Evolutionary conservation across 2,797 vertebrate species (phyloP).

Genomic region (Sebastes umbrosus): DNA sequence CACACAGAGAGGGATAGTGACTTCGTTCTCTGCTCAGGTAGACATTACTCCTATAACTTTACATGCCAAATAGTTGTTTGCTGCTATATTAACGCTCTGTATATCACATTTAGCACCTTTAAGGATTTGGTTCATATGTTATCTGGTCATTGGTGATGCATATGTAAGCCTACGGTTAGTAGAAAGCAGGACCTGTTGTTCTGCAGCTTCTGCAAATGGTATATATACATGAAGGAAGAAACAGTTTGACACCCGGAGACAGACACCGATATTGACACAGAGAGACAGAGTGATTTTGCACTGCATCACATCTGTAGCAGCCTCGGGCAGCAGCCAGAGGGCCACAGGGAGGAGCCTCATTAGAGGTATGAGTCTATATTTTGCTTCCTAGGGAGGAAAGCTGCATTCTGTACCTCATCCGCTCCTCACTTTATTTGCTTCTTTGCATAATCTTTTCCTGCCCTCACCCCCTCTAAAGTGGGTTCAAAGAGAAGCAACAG

Average conservation of each 20-base stretch:
- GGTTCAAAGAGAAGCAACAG: conserved; percentile 7
- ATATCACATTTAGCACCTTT: too few species aligned
- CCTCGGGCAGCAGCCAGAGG: conserved; percentile 20
- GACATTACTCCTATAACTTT: too few species aligned
- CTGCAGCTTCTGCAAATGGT: background rate
- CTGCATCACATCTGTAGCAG: conserved; percentile 8
- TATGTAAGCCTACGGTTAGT: background rate
- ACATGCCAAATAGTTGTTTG: too few species aligned
- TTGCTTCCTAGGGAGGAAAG: background rate
- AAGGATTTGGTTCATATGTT: background rate
- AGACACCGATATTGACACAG: background rate
- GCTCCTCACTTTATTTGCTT: background rate
- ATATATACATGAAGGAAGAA: background rate
- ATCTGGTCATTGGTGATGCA: background rate
- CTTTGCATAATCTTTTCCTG: conserved; percentile 9
- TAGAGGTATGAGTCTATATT: conserved; percentile 25
- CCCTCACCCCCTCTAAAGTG: background rate
- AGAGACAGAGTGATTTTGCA: background rate
- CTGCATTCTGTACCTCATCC: background rate
- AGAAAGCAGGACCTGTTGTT: background rate
- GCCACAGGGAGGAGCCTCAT: conserved; percentile 32
- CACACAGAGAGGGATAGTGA: too few species aligned
- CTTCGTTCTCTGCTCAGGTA: too few species aligned
- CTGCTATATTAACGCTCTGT: too few species aligned
- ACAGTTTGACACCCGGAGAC: background rate